Evolutionary conservation across 2,797 vertebrate species (phyloP), one percentile per base, ranked within the genome.

Genomic region (Semaprochilodus insignis): DNA sequence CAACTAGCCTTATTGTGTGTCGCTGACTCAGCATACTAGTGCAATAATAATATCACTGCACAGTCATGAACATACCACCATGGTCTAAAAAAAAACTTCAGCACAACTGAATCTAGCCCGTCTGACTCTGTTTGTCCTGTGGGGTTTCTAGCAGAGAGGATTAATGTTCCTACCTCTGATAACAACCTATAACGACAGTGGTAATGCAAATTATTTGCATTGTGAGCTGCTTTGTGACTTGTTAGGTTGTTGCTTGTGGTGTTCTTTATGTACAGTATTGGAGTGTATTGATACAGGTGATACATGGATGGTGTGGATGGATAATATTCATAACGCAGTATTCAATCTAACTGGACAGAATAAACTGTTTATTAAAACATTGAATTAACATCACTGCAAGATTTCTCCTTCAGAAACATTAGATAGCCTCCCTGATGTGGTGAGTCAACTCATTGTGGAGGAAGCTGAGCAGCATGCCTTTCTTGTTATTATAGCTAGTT

Each of bases 361-460:
- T 51, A 16, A 71, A 66, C 55, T 0, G 77, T 78, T 75, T 78
- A 81, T 78, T 74, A n/a, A 48, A 74, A 74, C 8, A 74, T 21
- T 40, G 36, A 60, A 60, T 55, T 83, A 23, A 23, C 40, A 72
- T 63, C 40, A 84, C 40, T 57, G 34, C 63, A 57, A 23, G 6
- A 78, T 55, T 77, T 25, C 16, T 70, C 59, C 55, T 16, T 80
- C 52, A 21, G 11, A 40, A 40, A 51, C 40, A 40, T 6, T 6
- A 40, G 40, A 6, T 40, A 8, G 40, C 40, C 65, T 51, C 14
- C 27, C 27, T 65, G 31, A 75, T 67, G 14, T 59, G 72, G 57
- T 48, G 72, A 80, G 67, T 78, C 78, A 72, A 70, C 84, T 67
- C 55, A 62, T 74, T 52, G 3, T 82, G 34, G 44, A 63, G 67